Base-by-base conservation (phyloP, 92 coral and sea anemone species). In the Siderastrea radians region DNA sequence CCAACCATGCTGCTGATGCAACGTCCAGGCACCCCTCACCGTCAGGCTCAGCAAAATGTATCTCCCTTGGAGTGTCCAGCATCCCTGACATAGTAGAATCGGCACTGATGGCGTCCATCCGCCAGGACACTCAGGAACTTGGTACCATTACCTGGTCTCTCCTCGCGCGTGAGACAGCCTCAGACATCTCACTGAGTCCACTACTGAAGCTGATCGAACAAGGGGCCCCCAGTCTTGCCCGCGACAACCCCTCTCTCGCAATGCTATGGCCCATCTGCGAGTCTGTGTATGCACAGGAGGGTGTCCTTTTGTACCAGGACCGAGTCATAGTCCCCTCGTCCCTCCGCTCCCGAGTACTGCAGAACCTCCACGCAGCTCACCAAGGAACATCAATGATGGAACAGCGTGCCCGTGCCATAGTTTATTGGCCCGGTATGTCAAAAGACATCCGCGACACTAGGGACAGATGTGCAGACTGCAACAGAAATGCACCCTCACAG, bases 331-430 rank as follows among this genome's bases (percentile, higher is more conserved):
- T 92, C 65, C 95, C 93, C 64, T 26, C 88, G n/a, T 89, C 93
- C 9, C 91, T 92, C 75, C 88, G 89, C 59, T 62, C 11, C 63
- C 78, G 85, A 4, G 78, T 92, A 69, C 84, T 92, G 19, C 93
- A 92, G 90, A 79, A 84, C 88, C 90, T 92, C 77, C 90, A 91
- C 72, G 94, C 94, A 16, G 92, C 94, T 63, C 94, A 91, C 89
- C 91, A 91, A 70, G 91, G 94, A 38, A 91, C 89, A 4, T 91
- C 91, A 13, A 49, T 74, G n/a, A n/a, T n/a, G n/a, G 55, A 90
- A 74, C 90, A 90, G 87, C 87, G 83, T 7, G 83, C 90, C 69
- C 65, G 82, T 14, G 50, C 86, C 75, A 88, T 77, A 6, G 79
- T 83, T 53, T 86, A 52, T 50, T 86, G 65, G 90, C 90, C 88